Base-by-base conservation (phyloP, 2,888 invertebrate species). In the Lycia hirtaria region DNA sequence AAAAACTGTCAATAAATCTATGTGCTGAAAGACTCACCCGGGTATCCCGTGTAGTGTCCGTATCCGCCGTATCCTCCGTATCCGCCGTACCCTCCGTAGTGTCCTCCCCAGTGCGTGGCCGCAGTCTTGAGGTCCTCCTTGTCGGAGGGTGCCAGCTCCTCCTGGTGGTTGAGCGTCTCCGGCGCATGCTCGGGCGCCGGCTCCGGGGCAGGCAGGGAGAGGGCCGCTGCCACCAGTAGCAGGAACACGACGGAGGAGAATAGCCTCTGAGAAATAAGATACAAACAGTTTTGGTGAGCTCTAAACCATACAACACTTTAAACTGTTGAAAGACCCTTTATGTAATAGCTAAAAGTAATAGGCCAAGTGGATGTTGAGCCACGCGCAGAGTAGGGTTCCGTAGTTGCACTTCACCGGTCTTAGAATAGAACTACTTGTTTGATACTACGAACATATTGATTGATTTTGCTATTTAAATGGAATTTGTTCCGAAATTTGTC, bases 111-210 rank as follows among this genome's bases (percentile, higher is more conserved):
- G 55, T 85, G 85, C 0, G 91, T 83, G 0, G 92, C 92, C 0
- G 88, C 88, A 0, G 90, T 79, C 60, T 90, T 87, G 1, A 92
- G 72, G 62, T 92, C 92, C 10, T 85, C 88, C 15, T 87, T 84
- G 2, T 84, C 86, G 2, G 79, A 67, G 1, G 71, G 69, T 3
- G 68, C 75, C 6, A 83, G 53, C 44, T 85, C 84, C 38, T 82
- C 78, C 10, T 41, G 24, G 12, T 73, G 71, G 9, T 72, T 65
- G 7, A 49, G 33, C n/a, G 50, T 38, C 22, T 56, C 71, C 44
- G 69, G 62, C 15, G 69, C 68, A 88, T 19, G 9, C 24, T 15
- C 47, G 5, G 47, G 47, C 0, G 45, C 32, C 4, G 45, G 22
- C 4, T 19, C 45, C 10, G 32, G 45, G 0, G 47, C 69, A 3